A percentile compares a stretch with the other conserved stretches of the same genome.
These are phyloP conservation scores for Rhagonycha lutea DNA, from an alignment of 2,888 invertebrate genomes.

Conservation along the genomic window DNA sequence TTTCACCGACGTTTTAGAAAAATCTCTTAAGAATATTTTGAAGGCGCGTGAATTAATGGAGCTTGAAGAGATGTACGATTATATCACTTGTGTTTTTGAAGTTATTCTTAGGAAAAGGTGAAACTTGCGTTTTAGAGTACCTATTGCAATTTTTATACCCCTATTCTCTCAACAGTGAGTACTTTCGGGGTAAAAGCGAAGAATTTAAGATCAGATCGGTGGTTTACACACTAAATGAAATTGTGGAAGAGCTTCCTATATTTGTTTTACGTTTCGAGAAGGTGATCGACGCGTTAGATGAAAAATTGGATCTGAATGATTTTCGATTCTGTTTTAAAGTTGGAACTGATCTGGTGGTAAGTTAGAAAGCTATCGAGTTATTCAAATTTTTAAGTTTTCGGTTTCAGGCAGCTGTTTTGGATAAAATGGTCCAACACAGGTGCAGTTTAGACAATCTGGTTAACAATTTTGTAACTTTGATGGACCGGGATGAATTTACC, in stretches of 20 bases:
- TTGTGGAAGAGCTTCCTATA: conserved; percentile 66
- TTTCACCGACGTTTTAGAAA: conserved; percentile 45
- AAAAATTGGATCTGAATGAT: conserved; percentile 64
- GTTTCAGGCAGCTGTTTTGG: conserved; percentile 58
- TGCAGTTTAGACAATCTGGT: conserved; percentile 58
- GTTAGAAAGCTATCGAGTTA: conserved; percentile 37
- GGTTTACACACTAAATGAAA: conserved; percentile 64
- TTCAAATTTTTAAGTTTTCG: conserved; percentile 7
- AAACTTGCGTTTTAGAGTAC: conserved; percentile 35
- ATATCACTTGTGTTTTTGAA: conserved; percentile 58
- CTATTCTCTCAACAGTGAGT: conserved; percentile 55
- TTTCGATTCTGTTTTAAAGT: conserved; percentile 67
- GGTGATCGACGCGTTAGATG: conserved; percentile 64
- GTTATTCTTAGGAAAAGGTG: conserved; percentile 63
- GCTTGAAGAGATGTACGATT: conserved; percentile 60
- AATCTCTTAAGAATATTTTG: conserved; percentile 51
- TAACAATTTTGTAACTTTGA: conserved; percentile 61
- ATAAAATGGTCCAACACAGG: conserved; percentile 58
- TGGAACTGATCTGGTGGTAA: conserved; percentile 69
- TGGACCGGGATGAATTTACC: conserved; percentile 66
- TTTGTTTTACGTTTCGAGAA: conserved; percentile 66
- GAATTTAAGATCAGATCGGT: conserved; percentile 65
- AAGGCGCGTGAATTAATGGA: conserved; percentile 62
- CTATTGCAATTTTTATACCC: background rate
- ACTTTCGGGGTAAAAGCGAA: conserved; percentile 64